These are phyloP conservation scores for Oxytorus armatus DNA, from an alignment of 2,888 invertebrate species.

Conservation along the genomic window DNA sequence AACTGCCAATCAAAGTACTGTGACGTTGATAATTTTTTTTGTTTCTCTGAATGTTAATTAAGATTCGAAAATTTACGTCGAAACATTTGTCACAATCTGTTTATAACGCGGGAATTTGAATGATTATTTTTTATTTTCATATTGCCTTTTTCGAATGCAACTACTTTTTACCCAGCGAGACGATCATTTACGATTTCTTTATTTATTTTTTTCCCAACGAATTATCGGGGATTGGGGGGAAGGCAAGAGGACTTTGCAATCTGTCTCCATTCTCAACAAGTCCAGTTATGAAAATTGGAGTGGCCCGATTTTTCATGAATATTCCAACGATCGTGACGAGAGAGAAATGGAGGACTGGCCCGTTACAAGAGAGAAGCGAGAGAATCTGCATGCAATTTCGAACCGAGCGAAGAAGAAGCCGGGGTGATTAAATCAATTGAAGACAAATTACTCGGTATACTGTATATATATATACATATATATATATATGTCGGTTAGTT, in stretches of 20 bases:
- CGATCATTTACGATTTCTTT: constrained; percentile 43
- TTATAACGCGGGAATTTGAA: not conserved
- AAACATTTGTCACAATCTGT: not conserved
- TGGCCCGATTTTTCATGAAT: constrained; percentile 62
- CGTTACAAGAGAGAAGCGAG: constrained; percentile 28
- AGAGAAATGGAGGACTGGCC: constrained; percentile 10
- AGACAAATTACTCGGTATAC: constrained; percentile 63
- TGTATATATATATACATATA: constrained; percentile 22
- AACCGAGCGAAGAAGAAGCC: constrained; percentile 57
- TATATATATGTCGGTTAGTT: constrained; percentile 33
- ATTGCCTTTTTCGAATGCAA: not conserved
- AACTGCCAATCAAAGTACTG: constrained; percentile 6
- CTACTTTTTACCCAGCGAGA: not conserved
- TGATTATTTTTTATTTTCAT: not conserved
- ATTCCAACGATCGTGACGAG: constrained; percentile 50
- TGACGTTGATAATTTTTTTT: constrained; percentile 25
- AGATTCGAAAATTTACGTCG: not conserved
- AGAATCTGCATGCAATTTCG: constrained; percentile 66
- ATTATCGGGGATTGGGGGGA: constrained; percentile 29
- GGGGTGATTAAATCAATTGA: constrained; percentile 66
- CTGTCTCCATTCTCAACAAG: constrained; percentile 62
- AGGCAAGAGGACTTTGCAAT: constrained; percentile 56
- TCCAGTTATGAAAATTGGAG: constrained; percentile 67
- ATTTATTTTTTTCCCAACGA: too few relatives aligned
- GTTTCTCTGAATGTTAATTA: constrained; percentile 8